Conservation (phyloP, 1,140 invertebrate species). For the Conopomorpha cramerella region DNA sequence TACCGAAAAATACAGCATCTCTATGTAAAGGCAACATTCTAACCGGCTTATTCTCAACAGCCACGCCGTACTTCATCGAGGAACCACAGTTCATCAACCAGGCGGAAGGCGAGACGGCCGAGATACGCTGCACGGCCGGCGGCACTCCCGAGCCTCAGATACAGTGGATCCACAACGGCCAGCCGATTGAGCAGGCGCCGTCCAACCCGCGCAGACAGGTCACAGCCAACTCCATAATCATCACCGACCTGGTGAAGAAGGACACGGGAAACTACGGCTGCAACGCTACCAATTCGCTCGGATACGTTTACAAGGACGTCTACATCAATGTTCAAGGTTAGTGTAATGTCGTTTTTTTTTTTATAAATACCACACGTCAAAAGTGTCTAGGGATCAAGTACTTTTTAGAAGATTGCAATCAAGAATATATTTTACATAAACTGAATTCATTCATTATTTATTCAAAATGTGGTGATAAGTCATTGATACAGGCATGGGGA, state of each 20-base stretch:
- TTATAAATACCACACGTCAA: too few species aligned
- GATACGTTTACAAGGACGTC: constrained; percentile 97
- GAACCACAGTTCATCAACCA: constrained; percentile 87
- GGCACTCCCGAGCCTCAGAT: constrained; percentile 90
- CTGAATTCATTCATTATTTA: too few species aligned
- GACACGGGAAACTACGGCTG: constrained; percentile 99
- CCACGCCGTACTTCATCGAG: constrained; percentile 90
- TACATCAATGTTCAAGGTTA: constrained; percentile 91
- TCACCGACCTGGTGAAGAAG: constrained; percentile 80
- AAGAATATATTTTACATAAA: too few species aligned
- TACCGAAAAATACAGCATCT: too few species aligned
- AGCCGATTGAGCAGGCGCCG: constrained; percentile 77
- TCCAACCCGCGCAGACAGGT: constrained; percentile 75
- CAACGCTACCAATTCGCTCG: constrained; percentile 97
- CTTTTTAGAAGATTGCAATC: too few species aligned
- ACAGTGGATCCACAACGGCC: constrained; percentile 97
- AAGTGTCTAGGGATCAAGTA: too few species aligned
- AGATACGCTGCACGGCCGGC: constrained; percentile 85
- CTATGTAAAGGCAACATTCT: too few species aligned
- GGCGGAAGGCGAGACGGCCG: constrained; percentile 88
- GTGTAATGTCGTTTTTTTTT: constrained; percentile 11
- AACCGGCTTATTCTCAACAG: constrained; percentile 36
- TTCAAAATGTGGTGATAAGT: too few species aligned
- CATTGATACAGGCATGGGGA: too few species aligned
- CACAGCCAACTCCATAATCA: constrained; percentile 75